Conservation (phyloP, 2,797 vertebrate species). For the Ceryle rudis region DNA sequence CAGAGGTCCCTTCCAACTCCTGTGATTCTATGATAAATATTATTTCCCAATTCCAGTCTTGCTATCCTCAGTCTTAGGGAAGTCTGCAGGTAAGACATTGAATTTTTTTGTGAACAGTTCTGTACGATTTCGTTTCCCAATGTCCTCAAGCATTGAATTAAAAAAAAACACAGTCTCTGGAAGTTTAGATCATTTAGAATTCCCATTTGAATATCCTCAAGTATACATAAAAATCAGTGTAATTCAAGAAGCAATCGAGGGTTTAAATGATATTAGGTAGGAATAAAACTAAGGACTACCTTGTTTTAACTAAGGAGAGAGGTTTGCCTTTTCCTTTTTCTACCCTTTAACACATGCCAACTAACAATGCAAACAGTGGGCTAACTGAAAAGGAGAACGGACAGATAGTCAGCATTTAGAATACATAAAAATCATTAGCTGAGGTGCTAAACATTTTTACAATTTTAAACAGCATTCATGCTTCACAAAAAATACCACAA, state of each 20-base stretch:
- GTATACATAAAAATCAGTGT: slow-evolving; percentile 64
- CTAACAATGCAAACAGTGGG: slow-evolving; percentile 12
- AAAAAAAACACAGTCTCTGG: slow-evolving; percentile 58
- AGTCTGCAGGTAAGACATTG: not conserved
- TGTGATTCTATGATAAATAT: not conserved
- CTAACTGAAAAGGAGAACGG: slow-evolving; percentile 57
- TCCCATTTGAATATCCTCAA: slow-evolving; percentile 68
- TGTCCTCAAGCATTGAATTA: slow-evolving; percentile 60
- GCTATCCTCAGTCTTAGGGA: not conserved
- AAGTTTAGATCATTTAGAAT: slow-evolving; percentile 67
- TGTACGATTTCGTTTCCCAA: slow-evolving; percentile 53
- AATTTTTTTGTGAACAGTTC: slow-evolving; percentile 42
- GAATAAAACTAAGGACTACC: slow-evolving; percentile 25
- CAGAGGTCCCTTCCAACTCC: too few relatives aligned
- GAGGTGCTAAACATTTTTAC: not conserved
- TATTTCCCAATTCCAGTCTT: slow-evolving; percentile 27
- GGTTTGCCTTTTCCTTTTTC: not conserved
- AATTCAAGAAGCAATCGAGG: slow-evolving; percentile 55
- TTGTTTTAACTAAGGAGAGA: slow-evolving; percentile 32
- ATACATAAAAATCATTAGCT: not conserved
- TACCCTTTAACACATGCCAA: not conserved
- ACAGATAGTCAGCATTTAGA: slow-evolving; percentile 46
- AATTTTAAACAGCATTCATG: not conserved
- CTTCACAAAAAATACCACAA: slow-evolving; percentile 10
- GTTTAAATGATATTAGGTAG: slow-evolving; percentile 24